Base-by-base conservation (phyloP, 2,113 vertebrate species). In the Amia ocellicauda region DNA sequence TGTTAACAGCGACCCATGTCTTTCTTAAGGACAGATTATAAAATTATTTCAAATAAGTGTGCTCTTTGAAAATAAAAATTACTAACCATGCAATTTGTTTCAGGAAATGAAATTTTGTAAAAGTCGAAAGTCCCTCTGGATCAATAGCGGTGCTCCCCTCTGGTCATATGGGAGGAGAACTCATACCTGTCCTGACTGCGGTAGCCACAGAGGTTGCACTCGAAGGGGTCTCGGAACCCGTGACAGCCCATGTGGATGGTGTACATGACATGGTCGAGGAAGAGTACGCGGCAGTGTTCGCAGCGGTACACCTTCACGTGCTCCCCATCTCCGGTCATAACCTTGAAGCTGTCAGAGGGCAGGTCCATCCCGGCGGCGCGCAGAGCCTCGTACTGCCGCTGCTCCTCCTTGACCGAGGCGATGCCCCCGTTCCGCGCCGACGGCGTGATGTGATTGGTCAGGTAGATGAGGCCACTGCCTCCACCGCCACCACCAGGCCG, bases 161-260 rank as follows among this genome's bases (percentile, higher is more conserved):
- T 88, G 1, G 96, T 97, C 74, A 98, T 98, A 83, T 99, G 97
- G 13, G 96, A 98, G 16, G 95, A 97, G 85, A 99, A 99, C 83
- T 98, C 96, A 19, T 99, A 98, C 55, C 95, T 91, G 89, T 99
- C 97, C 83, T 95, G 95, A 77, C 97, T 98, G 55, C 89, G 94
- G 79, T 98, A 93, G 68, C 97, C 97, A 26, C 97, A 99, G 85
- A 99, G 91, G 88, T 99, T 99, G 89, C 97, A 99, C 82, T 98
- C 94, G 4, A 98, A 97, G 67, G 97, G 95, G 73, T 98, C 93
- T 0, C 96, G 93, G 85, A 98, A 98, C 67, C 96, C 97, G 1
- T 99, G 97, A 78, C 96, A 98, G 69, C 97, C 97, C 97, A 99
- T 99, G 73, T 99, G 97, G 74, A 99, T 99, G 26, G 97, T 98